Percentiles rank a stretch among this genome's conserved stretches.
Evolutionary conservation across 2,888 invertebrate genomes (phyloP).

Genomic region (Horisme vitalbata): DNA sequence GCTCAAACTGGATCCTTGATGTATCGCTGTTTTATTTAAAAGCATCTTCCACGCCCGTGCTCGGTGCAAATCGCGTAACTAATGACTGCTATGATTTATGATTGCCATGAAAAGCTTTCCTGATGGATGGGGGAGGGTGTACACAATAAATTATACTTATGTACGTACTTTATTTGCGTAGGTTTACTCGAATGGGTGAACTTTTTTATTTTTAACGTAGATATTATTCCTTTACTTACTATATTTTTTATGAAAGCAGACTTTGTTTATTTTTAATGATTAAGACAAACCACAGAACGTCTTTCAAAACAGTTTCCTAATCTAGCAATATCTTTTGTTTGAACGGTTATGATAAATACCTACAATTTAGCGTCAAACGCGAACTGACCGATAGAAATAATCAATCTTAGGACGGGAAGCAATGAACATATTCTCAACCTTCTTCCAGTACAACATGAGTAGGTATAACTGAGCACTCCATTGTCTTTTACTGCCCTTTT

Average conservation of each 20-base stretch:
- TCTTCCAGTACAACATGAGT: slow-evolving; percentile 1
- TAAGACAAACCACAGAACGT: too few species aligned
- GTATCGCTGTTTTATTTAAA: slow-evolving; percentile 12
- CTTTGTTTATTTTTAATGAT: too few species aligned
- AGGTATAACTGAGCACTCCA: slow-evolving; percentile 22
- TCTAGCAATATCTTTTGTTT: too few species aligned
- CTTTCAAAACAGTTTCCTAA: too few species aligned
- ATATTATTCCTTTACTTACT: too few species aligned
- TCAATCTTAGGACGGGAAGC: too few species aligned
- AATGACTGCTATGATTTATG: slow-evolving; percentile 21
- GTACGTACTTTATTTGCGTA: too few species aligned
- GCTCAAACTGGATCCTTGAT: not conserved
- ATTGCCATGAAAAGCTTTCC: not conserved
- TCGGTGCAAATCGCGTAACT: slow-evolving; percentile 15
- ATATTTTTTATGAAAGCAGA: too few species aligned
- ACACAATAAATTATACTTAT: not conserved
- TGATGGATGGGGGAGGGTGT: slow-evolving; percentile 8
- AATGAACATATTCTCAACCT: not conserved
- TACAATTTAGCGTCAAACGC: too few species aligned
- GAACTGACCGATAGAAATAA: too few species aligned
- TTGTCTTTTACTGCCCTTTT: slow-evolving; percentile 26
- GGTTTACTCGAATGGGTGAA: slow-evolving; percentile 5
- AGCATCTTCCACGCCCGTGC: slow-evolving; percentile 8
- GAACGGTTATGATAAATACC: too few species aligned
- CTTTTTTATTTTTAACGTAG: too few species aligned